phyloP scores from a whole-genome alignment of 2,113 vertebrate species.

The Regulus satrapa region DNA sequence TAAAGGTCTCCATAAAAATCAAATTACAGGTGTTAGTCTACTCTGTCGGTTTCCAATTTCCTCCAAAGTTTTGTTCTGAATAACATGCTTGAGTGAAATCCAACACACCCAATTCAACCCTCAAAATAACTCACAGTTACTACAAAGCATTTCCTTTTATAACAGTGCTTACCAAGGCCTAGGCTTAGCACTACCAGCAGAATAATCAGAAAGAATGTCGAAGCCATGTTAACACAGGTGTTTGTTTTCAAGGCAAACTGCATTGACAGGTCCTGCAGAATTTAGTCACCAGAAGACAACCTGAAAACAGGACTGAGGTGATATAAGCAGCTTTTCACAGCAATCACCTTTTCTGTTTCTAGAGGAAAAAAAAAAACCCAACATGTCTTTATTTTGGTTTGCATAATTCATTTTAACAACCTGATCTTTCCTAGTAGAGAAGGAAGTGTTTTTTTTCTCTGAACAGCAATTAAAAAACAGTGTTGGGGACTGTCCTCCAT shows the following conservation, averaged over 20 bases:
- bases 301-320: not conserved
- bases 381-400: not conserved
- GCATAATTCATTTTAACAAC: not conserved
- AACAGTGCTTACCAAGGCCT: not conserved
- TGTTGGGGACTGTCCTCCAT: not conserved
- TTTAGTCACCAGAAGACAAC: not conserved
- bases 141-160: not conserved
- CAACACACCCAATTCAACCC: not conserved
- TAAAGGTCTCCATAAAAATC: not conserved
- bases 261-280: not conserved
- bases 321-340: not conserved
- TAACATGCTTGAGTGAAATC: accelerated
- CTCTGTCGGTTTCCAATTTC: not conserved
- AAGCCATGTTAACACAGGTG: not conserved
- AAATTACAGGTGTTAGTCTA: not conserved
- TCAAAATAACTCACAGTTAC: not conserved
- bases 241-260: not conserved
- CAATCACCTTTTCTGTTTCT: not conserved
- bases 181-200: not conserved
- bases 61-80: not conserved
- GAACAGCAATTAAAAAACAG: not conserved
- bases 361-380: not conserved
- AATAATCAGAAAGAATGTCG: not conserved
- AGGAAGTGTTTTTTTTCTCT: not conserved
- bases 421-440: not conserved